Base-by-base conservation (phyloP, 2,113 vertebrate species). In the Mormoops blainvillei region DNA sequence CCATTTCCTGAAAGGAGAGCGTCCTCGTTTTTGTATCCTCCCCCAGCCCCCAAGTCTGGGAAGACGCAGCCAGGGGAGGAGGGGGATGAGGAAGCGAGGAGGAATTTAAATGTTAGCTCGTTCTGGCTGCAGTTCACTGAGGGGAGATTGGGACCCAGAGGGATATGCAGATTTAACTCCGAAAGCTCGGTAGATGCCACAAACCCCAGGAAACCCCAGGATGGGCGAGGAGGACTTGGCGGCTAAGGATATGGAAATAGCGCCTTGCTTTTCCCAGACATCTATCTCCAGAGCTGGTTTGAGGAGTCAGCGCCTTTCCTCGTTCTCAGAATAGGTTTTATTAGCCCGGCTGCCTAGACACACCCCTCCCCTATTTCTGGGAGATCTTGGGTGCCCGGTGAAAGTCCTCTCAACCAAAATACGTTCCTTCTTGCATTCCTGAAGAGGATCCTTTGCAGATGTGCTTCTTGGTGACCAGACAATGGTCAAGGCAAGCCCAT, bases 1-100 rank as follows among this genome's bases (percentile, higher is more conserved):
- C 97, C 97, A 97, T 98, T 98, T 98, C 97, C 97, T 98, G 97
- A 98, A 98, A 98, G 97, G 97, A 98, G 97, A 96, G 94, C 96
- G 97, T 97, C 97, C 97, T 98, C 96, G 94, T 96, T 98, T 95
- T 95, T 95, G 85, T 93, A 58, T 95, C 58, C 90, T 65, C 77
- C 76, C 85, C 82, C 96, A 87, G 68, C 63, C 89, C 71, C 77
- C 87, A 90, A 98, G 97, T 97, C 97, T 98, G 96, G 97, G 97
- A 96, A 97, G 96, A 88, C 77, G 63, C 88, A 97, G 97, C 93
- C 88, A 93, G 96, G 96, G 91, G 84, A 93, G 92, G 95, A 20
- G 74, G 94, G 81, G 91, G 74, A 82, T 77, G n/a, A 96, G 97
- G 96, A 97, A 98, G 82, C 94, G 81, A 96, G 95, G 83, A 96